phyloP scores from a whole-genome alignment of 1,140 invertebrate species.

The Drosophila carrolli region DNA sequence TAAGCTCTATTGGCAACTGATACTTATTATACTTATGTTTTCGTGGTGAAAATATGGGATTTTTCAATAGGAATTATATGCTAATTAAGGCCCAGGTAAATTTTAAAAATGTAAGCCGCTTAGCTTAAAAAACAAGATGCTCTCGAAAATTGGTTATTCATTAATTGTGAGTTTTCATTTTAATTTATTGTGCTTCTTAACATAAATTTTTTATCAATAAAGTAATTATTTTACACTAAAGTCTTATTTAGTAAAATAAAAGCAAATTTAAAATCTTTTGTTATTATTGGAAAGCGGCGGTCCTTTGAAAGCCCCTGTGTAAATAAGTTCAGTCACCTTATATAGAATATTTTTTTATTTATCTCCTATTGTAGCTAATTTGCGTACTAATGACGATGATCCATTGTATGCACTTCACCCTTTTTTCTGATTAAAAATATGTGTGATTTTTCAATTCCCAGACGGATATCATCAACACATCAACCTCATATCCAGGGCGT shows the following conservation, averaged over 20 bases:
- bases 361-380: constrained; percentile 22
- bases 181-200: no score
- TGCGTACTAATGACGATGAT: constrained; percentile 26
- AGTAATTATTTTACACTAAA: no score
- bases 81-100: constrained; percentile 12
- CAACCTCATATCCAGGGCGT: constrained; percentile 41
- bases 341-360: not conserved
- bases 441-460: constrained; percentile 43
- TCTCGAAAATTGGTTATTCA: not conserved
- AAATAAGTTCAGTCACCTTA: not conserved
- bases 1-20: constrained; percentile 12
- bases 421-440: constrained; percentile 23
- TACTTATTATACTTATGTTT: constrained; percentile 3
- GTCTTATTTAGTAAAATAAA: no score
- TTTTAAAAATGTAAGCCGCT: no score
- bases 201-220: no score
- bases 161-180: not conserved
- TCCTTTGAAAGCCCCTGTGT: not conserved
- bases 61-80: constrained; percentile 6
- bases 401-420: constrained; percentile 24
- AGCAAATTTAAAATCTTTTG: no score
- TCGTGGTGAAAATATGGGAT: not conserved
- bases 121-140: no score
- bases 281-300: no score
- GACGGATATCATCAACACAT: constrained; percentile 32